Evolutionary conservation across 1,140 invertebrate species (phyloP).

Genomic region (Ganaspis sp.): DNA sequence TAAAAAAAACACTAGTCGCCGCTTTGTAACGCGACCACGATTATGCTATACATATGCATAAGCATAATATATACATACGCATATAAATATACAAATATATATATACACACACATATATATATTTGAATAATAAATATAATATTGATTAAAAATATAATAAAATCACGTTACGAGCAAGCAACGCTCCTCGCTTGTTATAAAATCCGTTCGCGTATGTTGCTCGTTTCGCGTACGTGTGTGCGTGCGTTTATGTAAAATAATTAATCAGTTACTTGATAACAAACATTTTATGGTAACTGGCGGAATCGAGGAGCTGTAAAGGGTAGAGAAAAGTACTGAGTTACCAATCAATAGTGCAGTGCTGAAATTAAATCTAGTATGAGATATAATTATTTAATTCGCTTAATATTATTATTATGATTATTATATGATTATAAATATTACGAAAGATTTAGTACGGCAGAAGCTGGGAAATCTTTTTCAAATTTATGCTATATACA

Average conservation of each 20-base stretch:
- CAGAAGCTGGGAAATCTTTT: background rate
- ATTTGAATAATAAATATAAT: conserved; percentile 42
- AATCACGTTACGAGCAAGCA: conserved; percentile 43
- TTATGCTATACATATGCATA: conserved; percentile 39
- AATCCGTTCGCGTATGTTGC: conserved; percentile 50
- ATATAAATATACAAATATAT: conserved; percentile 43
- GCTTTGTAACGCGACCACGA: conserved; percentile 33
- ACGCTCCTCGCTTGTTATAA: conserved; percentile 44
- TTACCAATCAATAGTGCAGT: background rate
- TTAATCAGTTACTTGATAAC: background rate
- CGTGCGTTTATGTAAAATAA: conserved; percentile 26
- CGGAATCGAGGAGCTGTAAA: background rate
- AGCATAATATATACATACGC: conserved; percentile 48
- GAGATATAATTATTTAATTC: conserved; percentile 41
- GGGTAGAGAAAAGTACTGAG: background rate
- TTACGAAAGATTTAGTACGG: background rate
- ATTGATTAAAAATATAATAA: conserved; percentile 42
- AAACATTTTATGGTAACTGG: conserved; percentile 5
- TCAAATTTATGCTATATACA: conserved; percentile 38
- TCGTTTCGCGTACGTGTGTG: conserved; percentile 41
- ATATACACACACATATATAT: conserved; percentile 49
- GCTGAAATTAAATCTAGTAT: conserved; percentile 4
- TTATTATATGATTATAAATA: conserved; percentile 19
- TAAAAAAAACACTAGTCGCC: conserved; percentile 34
- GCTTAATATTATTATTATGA: conserved; percentile 22